phyloP scores from a whole-genome alignment of 2,113 vertebrate genomes.

The Sander lucioperca region DNA sequence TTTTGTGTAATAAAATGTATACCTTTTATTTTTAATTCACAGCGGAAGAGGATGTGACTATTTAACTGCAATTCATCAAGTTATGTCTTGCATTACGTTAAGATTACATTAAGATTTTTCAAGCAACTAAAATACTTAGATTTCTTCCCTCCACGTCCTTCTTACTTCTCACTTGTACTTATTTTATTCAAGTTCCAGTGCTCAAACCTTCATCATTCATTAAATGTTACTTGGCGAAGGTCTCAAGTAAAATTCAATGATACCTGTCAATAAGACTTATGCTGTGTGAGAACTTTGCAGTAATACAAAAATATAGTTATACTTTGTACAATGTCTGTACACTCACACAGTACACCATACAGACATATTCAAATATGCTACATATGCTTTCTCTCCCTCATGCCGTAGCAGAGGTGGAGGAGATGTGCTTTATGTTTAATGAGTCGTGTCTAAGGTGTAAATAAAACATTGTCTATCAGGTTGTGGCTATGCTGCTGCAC shows the following conservation, averaged over 20 bases:
- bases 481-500: constrained; percentile 51
- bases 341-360: neutral
- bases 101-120: too few species aligned
- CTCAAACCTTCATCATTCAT: too few species aligned
- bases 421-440: constrained; percentile 62
- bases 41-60: too few species aligned
- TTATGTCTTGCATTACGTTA: neutral
- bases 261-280: too few species aligned
- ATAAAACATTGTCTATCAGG: constrained; percentile 70
- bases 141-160: neutral
- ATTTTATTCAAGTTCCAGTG: too few species aligned
- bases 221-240: too few species aligned
- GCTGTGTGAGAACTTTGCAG: too few species aligned
- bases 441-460: constrained; percentile 72
- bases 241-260: too few species aligned
- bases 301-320: neutral
- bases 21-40: neutral
- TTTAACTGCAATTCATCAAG: neutral
- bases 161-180: too few species aligned
- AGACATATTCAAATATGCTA: constrained; percentile 37
- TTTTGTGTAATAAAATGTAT: too few species aligned
- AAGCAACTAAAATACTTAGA: neutral
- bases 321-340: neutral
- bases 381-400: constrained; percentile 19
- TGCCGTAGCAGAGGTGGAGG: constrained; percentile 31